Base-by-base conservation (phyloP, 2,888 invertebrate species). In the Lycocerus yunnanus region DNA sequence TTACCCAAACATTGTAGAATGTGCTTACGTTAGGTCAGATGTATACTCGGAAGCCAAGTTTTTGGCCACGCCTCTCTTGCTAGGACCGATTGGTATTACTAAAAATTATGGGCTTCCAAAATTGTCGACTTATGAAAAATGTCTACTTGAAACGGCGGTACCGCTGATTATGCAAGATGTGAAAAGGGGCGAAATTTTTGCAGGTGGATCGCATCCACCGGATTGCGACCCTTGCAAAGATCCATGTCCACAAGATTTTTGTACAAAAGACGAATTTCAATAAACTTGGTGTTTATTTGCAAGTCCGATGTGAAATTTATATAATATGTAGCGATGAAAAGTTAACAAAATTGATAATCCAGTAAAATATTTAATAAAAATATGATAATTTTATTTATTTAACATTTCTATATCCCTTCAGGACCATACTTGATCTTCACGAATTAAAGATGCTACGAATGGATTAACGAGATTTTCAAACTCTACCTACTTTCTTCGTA, bases 81-180 rank as follows among this genome's bases (percentile, higher is more conserved):
- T 87, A n/a, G 87, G 87, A n/a, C 80, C 81, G 78, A 77, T 75
- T 67, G 87, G 87, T 1, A 78, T 87, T n/a, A 73, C 73, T 43
- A 83, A 82, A 75, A 84, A 87, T 78, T 79, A 86, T 24, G 86
- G 86, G 0, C 66, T 87, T 1, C 86, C 86, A 0, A 76, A 80
- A 21, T 58, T 87, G 70, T 81, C 80, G 13, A 84, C 84, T n/a
- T 87, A 83, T 69, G 87, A 87, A 75, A 81, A 80, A 16, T 86
- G 86, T 73, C 78, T 85, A 68, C 78, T 87, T 16, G 84, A 87
- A 69, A 82, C 84, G 66, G 83, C 85, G 1, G 79, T 85, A 18
- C 81, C 82, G 8, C 63, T 81, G 11, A 78, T 87, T 63, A 78
- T 78, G 2, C 77, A 80, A 24, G 86, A 87, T 70, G 83, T 85